Base-by-base conservation (phyloP, 2,888 invertebrate genomes). In the Eupeodes latifasciatus region DNA sequence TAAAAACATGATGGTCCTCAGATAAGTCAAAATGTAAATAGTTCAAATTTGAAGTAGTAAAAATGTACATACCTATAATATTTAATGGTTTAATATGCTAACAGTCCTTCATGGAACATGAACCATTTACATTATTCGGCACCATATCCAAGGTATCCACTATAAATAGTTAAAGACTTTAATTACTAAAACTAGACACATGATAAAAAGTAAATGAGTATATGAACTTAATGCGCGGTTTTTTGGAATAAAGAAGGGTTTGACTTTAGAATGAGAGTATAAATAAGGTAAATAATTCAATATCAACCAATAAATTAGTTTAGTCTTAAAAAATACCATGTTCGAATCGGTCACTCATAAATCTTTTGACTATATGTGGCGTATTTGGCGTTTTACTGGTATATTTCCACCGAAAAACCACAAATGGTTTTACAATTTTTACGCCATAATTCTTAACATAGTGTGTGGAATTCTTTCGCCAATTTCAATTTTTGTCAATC, bases 301-400 rank as follows among this genome's bases (percentile, higher is more conserved):
- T 67, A 34, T 49, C 19, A 64, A 47, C 12, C 12, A 19, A 14
- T 0, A 51, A 67, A 67, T 51, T 7, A 69, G 19, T 55, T 55
- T 19, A 69, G 69, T 69, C 12, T n/a, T 40, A 16, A 53, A 6
- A 27, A 27, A 10, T 11, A 57, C 64, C 71, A 79, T 83, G 71
- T 66, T 12, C 34, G 67, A 77, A 4, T 49, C 83, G 0, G 72
- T 83, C 55, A 83, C 66, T 2, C 64, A 66, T 59, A 44, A 75
- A 12, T 57, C 79, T 4, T 72, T 80, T 4, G 6, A 14, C 12
- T 5, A 62, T 5, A n/a, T 83, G 44, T 75, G 79, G 79, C 12
- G 36, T 0, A 61, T 71, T 19, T 87, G 86, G 86, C 49, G 79
- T 12, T 36, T 87, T 0, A 53, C 74, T 7, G 83, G 83, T 14